Base-by-base conservation (phyloP, 2,113 vertebrate species). In the Balaeniceps rex region DNA sequence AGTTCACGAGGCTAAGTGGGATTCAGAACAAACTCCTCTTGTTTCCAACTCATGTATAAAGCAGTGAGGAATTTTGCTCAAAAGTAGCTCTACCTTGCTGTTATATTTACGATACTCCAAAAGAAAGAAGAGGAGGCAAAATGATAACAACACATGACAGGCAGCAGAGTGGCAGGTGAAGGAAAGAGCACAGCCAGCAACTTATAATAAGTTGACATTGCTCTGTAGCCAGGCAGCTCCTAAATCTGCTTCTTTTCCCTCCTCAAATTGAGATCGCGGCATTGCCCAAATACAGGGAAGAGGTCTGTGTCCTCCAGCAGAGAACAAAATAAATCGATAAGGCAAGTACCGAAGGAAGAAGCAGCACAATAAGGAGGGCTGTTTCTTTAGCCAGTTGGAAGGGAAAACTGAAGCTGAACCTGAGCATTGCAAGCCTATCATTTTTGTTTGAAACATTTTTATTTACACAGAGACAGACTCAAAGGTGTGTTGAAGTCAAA, bases 61-160 rank as follows among this genome's bases (percentile, higher is more conserved):
- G 40, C 40, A 42, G 40, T 42, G 40, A 42, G 40, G 40, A 42
- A 42, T 12, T 42, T 42, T 42, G 40, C 40, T 42, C 40, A 42
- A 42, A 42, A 42, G 40, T 42, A 42, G 40, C 40, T 42, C 40
- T 42, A 12, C 40, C 40, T 42, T 42, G 40, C 40, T 42, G 40
- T 42, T 42, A 42, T 42, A 42, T 42, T 96, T 79, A 87, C 6
- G 0, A 51, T 63, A 25, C 21, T 85, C 58, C 81, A 36, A 63
- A 79, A 86, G 77, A 76, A 91, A 77, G 81, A 87, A 68, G 52
- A 74, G 68, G 87, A 94, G 82, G 60, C 70, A 90, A 91, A 93
- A 0, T 2, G 68, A 29, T 83, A 90, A 77, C 68, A 57, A 36
- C 61, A 36, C 5, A 23, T 83, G 66, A 77, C 80, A 94, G 81